Conservation (phyloP, 2,888 invertebrate species). For the Toxonevra muliebris region DNA sequence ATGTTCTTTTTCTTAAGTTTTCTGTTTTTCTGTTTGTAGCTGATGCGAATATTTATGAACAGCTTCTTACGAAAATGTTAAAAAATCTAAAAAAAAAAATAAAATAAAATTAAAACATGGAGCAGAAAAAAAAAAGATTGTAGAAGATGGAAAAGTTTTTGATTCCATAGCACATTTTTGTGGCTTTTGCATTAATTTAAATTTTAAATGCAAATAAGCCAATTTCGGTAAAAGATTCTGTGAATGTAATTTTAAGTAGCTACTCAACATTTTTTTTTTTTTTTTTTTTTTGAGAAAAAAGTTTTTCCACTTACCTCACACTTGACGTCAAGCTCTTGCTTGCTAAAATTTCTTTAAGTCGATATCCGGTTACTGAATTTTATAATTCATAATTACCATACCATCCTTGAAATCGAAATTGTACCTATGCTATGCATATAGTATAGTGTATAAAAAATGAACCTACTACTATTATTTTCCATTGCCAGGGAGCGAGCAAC, state of each 20-base stretch:
- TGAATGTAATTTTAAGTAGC: constrained; percentile 35
- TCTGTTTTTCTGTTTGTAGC: constrained; percentile 41
- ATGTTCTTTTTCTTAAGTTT: constrained; percentile 18
- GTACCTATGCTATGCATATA: too few relatives aligned
- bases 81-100: constrained; percentile 24
- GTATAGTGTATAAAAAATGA: too few relatives aligned
- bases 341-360: constrained; percentile 18
- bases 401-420: not conserved
- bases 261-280: constrained; percentile 29
- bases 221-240: constrained; percentile 52
- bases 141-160: constrained; percentile 43
- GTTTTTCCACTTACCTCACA: constrained; percentile 1
- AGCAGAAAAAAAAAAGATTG: constrained; percentile 10
- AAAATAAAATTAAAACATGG: constrained; percentile 10
- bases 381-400: too few relatives aligned
- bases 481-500: not conserved
- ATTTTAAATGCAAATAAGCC: constrained; percentile 61
- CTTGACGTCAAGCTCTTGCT: constrained; percentile 42
- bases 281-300: not conserved
- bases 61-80: constrained; percentile 34
- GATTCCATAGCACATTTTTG: constrained; percentile 52
- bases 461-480: constrained; percentile 9
- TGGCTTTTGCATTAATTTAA: constrained; percentile 60
- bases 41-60: constrained; percentile 60
- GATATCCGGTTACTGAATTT: too few relatives aligned